Evolutionary conservation across 2,113 vertebrate species (phyloP).

Genomic region (Sebastes fasciatus): DNA sequence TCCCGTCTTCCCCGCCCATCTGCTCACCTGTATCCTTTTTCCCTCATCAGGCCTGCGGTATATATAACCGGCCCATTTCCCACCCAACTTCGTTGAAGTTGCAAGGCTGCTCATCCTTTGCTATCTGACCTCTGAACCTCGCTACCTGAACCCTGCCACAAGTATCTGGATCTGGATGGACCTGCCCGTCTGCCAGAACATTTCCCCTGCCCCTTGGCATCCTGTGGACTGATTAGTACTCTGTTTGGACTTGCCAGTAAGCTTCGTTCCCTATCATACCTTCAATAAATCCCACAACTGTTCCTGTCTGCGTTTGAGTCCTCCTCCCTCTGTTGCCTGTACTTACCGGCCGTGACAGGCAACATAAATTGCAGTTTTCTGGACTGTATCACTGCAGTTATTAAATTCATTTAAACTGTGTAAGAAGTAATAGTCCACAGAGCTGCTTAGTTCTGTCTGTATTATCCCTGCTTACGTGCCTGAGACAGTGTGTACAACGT

Average conservation of each 20-base stretch:
- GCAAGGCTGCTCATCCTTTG: background rate
- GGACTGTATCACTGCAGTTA: background rate
- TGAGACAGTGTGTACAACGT: slow-evolving; percentile 15
- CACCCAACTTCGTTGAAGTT: background rate
- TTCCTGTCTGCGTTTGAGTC: background rate
- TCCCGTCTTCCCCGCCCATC: background rate
- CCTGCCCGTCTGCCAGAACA: background rate
- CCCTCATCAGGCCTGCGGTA: background rate
- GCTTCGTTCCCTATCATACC: background rate
- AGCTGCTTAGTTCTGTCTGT: background rate
- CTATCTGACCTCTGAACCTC: background rate
- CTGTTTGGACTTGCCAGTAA: background rate
- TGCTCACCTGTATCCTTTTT: background rate
- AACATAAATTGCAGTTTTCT: background rate
- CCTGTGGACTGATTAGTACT: background rate
- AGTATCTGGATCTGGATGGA: background rate
- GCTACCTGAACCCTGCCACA: background rate
- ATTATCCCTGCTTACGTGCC: background rate
- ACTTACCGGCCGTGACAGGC: background rate
- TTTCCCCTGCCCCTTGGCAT: background rate
- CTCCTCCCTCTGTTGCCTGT: background rate
- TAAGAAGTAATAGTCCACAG: background rate
- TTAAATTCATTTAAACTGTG: background rate
- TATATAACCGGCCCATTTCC: background rate
- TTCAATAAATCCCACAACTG: background rate